A percentile compares a stretch with the other conserved stretches of the same genome.
Evolutionary conservation across 2,797 vertebrate species (phyloP).

Genomic region (Sternotherus odoratus): DNA sequence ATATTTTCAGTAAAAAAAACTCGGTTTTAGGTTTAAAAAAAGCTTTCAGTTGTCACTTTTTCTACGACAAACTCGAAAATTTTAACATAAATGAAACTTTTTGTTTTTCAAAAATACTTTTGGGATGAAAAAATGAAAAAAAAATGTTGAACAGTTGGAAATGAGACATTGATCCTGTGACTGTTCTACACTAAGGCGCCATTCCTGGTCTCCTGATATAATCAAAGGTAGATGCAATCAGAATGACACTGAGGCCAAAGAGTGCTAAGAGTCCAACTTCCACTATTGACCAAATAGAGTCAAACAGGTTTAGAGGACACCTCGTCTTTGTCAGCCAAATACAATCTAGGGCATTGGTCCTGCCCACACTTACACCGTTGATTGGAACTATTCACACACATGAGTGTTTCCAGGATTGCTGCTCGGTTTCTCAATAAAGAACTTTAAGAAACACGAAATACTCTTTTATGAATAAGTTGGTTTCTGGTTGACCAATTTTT

Average conservation of each 20-base stretch:
- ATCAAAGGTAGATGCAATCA: neutral
- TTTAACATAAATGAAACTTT: neutral
- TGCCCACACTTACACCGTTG: neutral
- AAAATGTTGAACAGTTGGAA: neutral
- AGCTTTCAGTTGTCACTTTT: neutral
- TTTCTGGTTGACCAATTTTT: conserved; percentile 63
- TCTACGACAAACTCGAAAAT: neutral
- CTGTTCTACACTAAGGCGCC: neutral
- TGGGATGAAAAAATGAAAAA: neutral
- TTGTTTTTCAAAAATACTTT: neutral
- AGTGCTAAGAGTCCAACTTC: neutral
- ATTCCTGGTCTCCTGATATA: neutral
- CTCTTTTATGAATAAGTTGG: conserved; percentile 28
- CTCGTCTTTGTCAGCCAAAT: neutral
- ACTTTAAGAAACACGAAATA: neutral
- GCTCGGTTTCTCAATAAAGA: conserved; percentile 11
- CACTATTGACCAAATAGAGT: neutral
- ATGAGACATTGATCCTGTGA: neutral
- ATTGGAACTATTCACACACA: neutral
- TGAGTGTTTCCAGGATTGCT: neutral
- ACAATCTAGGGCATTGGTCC: neutral
- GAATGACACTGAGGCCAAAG: neutral
- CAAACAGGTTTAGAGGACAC: neutral
- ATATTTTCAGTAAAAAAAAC: neutral
- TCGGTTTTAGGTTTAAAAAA: neutral